Conservation (phyloP, 2,113 vertebrate species). For the Actenoides hombroni region DNA sequence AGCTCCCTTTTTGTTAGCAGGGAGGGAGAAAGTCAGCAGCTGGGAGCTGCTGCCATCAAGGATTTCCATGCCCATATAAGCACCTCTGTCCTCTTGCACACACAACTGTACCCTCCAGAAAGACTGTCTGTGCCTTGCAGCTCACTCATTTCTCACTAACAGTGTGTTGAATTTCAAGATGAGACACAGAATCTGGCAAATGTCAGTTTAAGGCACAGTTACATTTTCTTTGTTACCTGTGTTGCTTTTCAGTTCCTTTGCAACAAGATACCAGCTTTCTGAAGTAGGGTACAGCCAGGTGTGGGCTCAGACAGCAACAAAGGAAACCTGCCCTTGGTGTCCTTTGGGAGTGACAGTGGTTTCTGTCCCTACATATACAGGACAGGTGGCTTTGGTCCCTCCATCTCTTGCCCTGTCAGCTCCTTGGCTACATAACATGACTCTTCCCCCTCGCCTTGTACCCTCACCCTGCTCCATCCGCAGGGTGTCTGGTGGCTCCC, state of each 20-base stretch:
- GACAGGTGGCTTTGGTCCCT: neutral
- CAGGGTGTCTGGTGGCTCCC: neutral
- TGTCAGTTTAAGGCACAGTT: neutral
- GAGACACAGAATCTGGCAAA: neutral
- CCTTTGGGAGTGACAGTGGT: neutral
- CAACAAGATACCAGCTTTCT: neutral
- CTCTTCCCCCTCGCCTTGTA: neutral
- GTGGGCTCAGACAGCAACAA: neutral
- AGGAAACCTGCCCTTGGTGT: neutral
- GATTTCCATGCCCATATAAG: neutral
- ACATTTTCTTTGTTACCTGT: neutral
- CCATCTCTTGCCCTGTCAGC: neutral
- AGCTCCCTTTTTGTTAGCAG: neutral
- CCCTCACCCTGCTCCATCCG: neutral
- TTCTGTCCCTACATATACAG: neutral
- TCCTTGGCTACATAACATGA: neutral
- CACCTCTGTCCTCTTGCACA: rapidly evolving
- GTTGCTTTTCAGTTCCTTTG: neutral
- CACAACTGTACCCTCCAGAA: neutral
- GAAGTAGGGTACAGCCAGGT: neutral
- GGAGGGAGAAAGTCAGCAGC: neutral
- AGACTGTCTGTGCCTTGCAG: neutral
- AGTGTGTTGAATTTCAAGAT: neutral
- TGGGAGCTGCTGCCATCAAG: neutral
- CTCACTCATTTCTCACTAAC: neutral